These are phyloP conservation scores for Eretmodus cyanostictus DNA, from an alignment of 2,113 vertebrate species.

Conservation along the genomic window DNA sequence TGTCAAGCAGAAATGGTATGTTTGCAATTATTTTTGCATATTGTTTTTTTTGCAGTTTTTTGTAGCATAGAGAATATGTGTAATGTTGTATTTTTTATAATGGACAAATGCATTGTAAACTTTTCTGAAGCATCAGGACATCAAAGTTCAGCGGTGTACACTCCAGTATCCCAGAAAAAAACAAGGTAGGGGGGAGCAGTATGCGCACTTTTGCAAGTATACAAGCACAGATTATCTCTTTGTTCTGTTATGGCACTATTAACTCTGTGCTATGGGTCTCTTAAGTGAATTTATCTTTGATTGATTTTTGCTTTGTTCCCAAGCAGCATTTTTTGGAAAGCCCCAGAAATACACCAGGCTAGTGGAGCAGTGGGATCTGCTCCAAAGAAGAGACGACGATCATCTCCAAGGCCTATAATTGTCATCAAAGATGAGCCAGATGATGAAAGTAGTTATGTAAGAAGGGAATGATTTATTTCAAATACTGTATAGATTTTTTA, in stretches of 20 bases:
- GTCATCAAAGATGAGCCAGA: constrained; percentile 70
- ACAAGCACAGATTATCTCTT: neutral
- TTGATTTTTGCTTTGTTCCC: neutral
- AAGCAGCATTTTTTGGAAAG: constrained; percentile 55
- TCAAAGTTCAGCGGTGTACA: constrained; percentile 34
- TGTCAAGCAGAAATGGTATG: constrained; percentile 45
- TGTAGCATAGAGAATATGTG: neutral
- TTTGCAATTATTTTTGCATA: neutral
- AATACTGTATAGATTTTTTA: neutral
- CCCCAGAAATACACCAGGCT: constrained; percentile 32
- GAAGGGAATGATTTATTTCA: neutral
- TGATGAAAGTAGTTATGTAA: constrained; percentile 58
- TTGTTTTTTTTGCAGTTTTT: neutral
- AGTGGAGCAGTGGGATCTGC: constrained; percentile 15
- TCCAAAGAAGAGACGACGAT: constrained; percentile 50
- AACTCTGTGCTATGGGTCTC: neutral
- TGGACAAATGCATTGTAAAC: neutral
- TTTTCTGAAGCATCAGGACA: constrained; percentile 37
- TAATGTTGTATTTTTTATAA: neutral
- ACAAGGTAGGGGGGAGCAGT: constrained; percentile 35
- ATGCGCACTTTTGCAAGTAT: neutral
- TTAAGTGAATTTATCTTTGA: neutral
- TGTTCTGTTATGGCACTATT: neutral
- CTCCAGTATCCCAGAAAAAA: constrained; percentile 36
- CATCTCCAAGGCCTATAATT: constrained; percentile 58